phyloP scores from a whole-genome alignment of 2,888 invertebrate species.

The Phyllotreta cruciferae region DNA sequence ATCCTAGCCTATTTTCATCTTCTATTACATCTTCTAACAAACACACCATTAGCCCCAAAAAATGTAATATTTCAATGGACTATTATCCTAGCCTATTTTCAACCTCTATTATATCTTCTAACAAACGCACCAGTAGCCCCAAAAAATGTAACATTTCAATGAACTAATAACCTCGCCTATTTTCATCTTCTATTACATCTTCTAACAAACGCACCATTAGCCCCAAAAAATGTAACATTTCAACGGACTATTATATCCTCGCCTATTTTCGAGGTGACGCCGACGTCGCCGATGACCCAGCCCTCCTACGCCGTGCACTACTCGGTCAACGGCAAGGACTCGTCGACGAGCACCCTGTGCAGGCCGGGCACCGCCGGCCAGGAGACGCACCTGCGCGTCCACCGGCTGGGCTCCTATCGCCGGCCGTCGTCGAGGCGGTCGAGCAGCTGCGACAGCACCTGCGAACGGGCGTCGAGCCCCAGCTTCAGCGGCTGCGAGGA shows the following conservation, averaged over 20 bases:
- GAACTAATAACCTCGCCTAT: too few relatives aligned
- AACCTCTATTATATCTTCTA: too few relatives aligned
- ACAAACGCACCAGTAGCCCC: too few relatives aligned
- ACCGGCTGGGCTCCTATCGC: conserved; percentile 48
- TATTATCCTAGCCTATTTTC: too few relatives aligned
- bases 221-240: too few relatives aligned
- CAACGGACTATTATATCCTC: background rate
- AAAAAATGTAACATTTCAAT: too few relatives aligned
- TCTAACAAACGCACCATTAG: too few relatives aligned
- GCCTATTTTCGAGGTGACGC: conserved; percentile 50
- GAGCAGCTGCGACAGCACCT: conserved; percentile 61
- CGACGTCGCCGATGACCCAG: conserved; percentile 56
- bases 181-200: too few relatives aligned
- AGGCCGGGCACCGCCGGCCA: conserved; percentile 45
- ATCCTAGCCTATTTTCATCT: too few relatives aligned
- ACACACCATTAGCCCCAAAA: too few relatives aligned
- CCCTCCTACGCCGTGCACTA: conserved; percentile 71
- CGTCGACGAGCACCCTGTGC: conserved; percentile 61
- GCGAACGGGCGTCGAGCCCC: conserved; percentile 60
- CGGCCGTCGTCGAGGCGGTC: conserved; percentile 58
- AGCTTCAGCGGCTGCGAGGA: conserved; percentile 60
- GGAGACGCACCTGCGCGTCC: conserved; percentile 68
- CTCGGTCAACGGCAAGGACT: conserved; percentile 69
- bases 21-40: too few relatives aligned
- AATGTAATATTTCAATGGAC: too few relatives aligned